phyloP scores from a whole-genome alignment of 2,113 vertebrate genomes.

The Maccullochella peelii region DNA sequence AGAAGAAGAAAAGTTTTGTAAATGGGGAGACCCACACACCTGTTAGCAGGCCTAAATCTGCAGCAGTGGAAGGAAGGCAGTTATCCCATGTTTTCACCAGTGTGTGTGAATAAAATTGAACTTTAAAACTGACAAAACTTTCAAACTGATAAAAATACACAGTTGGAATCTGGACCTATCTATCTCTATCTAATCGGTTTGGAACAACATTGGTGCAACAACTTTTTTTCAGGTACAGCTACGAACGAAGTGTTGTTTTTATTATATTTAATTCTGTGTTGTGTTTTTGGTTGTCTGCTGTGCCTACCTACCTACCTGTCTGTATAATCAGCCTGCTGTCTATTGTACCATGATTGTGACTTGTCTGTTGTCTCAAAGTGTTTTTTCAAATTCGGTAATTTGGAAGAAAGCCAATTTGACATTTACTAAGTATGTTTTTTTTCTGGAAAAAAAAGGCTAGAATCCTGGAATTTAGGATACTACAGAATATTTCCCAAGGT shows the following conservation, averaged over 20 bases:
- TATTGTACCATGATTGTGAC: no score
- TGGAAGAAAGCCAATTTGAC: no score
- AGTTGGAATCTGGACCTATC: neutral
- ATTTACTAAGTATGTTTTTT: no score
- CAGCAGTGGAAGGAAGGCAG: neutral
- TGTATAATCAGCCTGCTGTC: no score
- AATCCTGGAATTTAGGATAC: neutral
- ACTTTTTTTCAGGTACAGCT: neutral
- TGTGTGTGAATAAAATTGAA: neutral
- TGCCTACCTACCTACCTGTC: neutral
- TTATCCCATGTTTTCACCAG: neutral
- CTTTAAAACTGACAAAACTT: neutral
- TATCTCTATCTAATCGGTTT: no score
- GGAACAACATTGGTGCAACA: no score
- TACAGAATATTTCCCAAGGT: neutral
- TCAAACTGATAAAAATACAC: neutral
- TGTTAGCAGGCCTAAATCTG: no score
- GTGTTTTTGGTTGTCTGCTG: neutral
- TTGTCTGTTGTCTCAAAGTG: no score
- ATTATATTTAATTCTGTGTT: neutral
- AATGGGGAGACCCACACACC: neutral
- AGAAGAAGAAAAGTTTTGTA: neutral
- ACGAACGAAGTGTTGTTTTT: constrained; percentile 3
- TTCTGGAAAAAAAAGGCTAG: accelerated
- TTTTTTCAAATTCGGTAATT: no score